Evolutionary conservation across 2,797 vertebrate genomes (phyloP).

Genomic region (Coendou prehensilis): DNA sequence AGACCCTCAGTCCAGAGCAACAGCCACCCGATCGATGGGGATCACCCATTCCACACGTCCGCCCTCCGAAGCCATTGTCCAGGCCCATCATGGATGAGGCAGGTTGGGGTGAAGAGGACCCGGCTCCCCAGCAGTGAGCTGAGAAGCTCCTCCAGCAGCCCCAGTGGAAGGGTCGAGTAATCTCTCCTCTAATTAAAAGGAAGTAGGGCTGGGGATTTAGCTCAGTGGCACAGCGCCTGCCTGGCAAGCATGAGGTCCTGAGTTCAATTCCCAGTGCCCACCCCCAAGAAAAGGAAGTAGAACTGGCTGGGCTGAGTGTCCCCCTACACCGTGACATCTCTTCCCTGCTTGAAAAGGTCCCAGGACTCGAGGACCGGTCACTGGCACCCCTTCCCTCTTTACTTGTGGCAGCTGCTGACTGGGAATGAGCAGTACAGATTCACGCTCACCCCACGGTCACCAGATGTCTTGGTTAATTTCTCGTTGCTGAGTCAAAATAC

Average conservation of each 20-base stretch:
- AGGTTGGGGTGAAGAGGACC: background rate
- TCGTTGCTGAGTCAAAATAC: background rate
- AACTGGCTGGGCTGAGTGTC: background rate
- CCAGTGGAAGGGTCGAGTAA: background rate
- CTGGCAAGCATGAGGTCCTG: too few species aligned
- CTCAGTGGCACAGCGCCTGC: too few species aligned
- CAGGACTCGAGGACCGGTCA: background rate
- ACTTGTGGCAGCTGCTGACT: background rate
- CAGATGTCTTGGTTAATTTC: background rate
- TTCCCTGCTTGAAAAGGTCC: background rate
- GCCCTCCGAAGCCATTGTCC: background rate
- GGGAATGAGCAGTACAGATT: too few species aligned
- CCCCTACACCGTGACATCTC: background rate
- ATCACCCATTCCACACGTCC: background rate
- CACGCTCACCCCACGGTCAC: accelerated
- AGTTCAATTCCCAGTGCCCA: too few species aligned
- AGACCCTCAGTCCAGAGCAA: background rate
- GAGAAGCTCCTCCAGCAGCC: background rate
- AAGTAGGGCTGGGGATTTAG: conserved; percentile 13
- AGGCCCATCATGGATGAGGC: background rate
- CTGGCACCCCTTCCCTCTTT: background rate
- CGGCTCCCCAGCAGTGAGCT: background rate
- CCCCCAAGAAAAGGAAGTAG: too few species aligned
- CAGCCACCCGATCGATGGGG: background rate
- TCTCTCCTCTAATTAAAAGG: conserved; percentile 64